These are phyloP conservation scores for Scatophagus argus DNA, from an alignment of 2,113 vertebrate species.

Conservation along the genomic window DNA sequence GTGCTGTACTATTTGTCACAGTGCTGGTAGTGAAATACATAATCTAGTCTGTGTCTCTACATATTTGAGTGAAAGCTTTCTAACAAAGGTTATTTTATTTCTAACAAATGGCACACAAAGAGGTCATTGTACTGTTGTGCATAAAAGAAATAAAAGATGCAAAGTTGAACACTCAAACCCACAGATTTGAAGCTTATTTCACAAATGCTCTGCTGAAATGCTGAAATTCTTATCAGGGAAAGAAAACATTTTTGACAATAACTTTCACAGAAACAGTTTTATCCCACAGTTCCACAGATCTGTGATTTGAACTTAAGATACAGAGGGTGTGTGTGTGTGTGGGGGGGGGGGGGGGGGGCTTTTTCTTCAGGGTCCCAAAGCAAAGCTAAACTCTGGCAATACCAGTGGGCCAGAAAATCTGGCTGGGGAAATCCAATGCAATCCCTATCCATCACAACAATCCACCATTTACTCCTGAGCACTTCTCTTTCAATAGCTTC, in stretches of 20 bases:
- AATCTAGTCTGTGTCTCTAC: not conserved
- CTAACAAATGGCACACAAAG: not conserved
- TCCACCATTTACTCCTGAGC: slow-evolving; percentile 41
- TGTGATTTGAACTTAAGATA: slow-evolving; percentile 17
- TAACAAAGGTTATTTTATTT: slow-evolving; percentile 11
- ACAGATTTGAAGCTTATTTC: not conserved
- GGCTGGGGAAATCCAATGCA: slow-evolving; percentile 30
- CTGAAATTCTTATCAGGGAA: not conserved
- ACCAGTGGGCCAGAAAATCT: slow-evolving; percentile 48
- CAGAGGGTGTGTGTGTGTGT: no score
- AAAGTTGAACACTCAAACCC: not conserved
- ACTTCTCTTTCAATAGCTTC: slow-evolving; percentile 29
- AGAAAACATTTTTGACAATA: not conserved
- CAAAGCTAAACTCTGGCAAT: slow-evolving; percentile 41
- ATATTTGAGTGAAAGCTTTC: not conserved
- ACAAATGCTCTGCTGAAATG: not conserved
- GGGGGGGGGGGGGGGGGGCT: no score
- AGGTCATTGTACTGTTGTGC: not conserved
- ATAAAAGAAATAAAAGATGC: not conserved
- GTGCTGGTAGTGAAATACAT: slow-evolving; percentile 12
- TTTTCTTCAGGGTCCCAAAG: slow-evolving; percentile 41
- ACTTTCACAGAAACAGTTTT: not conserved
- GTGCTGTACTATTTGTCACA: not conserved
- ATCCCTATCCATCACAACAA: slow-evolving; percentile 49
- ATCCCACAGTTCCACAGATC: not conserved